Percentiles rank a stretch among this genome's conserved stretches.
Evolutionary conservation across 2,888 invertebrate genomes (phyloP).

Genomic region (Exephanes ischioxanthus): DNA sequence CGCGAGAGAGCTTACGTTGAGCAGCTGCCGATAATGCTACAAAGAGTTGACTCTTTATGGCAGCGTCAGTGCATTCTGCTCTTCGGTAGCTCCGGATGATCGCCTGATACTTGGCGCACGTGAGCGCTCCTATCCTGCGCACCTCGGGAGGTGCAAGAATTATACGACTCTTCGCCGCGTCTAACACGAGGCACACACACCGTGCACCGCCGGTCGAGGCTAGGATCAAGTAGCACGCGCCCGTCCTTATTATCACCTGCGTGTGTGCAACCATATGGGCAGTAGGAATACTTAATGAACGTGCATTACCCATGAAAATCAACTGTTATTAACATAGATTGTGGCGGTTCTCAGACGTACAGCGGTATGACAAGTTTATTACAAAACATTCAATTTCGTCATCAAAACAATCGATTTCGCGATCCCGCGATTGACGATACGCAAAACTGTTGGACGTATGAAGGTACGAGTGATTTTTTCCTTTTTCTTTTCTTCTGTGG

Average conservation of each 20-base stretch:
- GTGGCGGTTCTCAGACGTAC: neutral
- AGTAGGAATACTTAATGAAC: slow-evolving; percentile 13
- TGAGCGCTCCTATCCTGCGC: slow-evolving; percentile 73
- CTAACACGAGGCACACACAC: slow-evolving; percentile 1
- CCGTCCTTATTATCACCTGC: neutral
- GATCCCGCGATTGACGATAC: neutral
- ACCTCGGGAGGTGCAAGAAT: slow-evolving; percentile 64
- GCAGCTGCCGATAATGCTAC: neutral
- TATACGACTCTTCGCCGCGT: slow-evolving; percentile 36
- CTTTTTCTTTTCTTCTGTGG: neutral
- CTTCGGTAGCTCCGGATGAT: slow-evolving; percentile 65
- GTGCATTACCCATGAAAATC: slow-evolving; percentile 21
- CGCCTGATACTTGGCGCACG: slow-evolving; percentile 75
- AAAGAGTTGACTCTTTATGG: slow-evolving; percentile 2
- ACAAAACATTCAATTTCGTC: slow-evolving; percentile 3
- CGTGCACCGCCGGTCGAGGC: neutral
- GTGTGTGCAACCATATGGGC: slow-evolving; percentile 21
- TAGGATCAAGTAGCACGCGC: slow-evolving; percentile 14
- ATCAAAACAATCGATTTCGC: neutral
- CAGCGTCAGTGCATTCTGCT: slow-evolving; percentile 39
- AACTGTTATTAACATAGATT: neutral
- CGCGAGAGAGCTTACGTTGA: neutral
- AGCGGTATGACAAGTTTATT: neutral
- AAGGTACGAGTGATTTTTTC: neutral
- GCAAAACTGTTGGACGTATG: neutral